Evolutionary conservation across 2,797 vertebrate genomes (phyloP), one percentile per base, ranked within the genome.

Genomic region (Anguilla obscura): DNA sequence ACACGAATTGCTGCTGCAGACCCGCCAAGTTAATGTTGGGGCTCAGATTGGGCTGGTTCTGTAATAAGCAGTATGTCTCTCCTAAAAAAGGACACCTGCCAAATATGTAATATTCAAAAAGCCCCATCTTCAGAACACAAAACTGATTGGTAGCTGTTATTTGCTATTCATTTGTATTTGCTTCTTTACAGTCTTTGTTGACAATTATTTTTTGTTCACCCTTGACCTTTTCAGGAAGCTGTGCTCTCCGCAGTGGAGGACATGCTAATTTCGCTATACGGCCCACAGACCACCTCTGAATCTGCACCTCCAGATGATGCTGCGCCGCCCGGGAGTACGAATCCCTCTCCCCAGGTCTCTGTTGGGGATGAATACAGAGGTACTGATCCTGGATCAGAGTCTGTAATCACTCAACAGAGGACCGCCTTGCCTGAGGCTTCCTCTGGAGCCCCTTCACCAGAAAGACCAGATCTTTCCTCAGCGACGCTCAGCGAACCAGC

Each of bases 241-340:
- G 95, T 98, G 87, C 95, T 98, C 87, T 94, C 95, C 84, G 97
- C 97, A 85, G 90, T 99, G 90, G 98, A 99, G 92, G 95, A 96
- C 16, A 93, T 98, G 89, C 93, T 99, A 93, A 96, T 95, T 89
- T 97, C 97, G 50, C 92, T 97, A 87, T 99, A 99, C 54, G 97
- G 97, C 82, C 95, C 94, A 91, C 94, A 95, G 92, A 92, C 96
- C 79, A 88, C 86, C 88, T 0, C 50, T 8, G 2, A 3, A 69
- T 88, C 89, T 0, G 52, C 16, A 24, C 24, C 48, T 86, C 85
- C 52, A 2, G 3, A 60, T 14, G 85, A 84, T 30, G 5, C 58
- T n/a, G 45, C 48, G n/a, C 58, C 24, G 0, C 48, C 50, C 3
- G 50, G 24, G 54, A 36, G 33, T 7, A 85, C 33, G 21, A 52